phyloP scores from a whole-genome alignment of 2,113 vertebrate species.

The Pitta sordida region DNA sequence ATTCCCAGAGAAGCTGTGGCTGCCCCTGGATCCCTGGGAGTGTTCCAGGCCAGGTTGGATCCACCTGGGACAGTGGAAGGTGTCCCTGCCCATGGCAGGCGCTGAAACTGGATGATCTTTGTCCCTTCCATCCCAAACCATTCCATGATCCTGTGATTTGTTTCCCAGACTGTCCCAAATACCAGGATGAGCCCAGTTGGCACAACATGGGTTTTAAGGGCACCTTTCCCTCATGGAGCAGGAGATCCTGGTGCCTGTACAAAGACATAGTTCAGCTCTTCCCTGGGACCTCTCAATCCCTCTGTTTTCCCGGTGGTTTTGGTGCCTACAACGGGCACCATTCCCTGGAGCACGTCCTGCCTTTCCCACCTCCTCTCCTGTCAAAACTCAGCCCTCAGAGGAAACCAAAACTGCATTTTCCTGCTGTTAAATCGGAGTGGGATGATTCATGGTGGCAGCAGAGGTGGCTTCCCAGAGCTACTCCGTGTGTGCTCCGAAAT shows the following conservation, averaged over 20 bases:
- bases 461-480: background rate
- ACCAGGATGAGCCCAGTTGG: background rate
- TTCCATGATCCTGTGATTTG: background rate
- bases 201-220: background rate
- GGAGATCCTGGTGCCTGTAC: background rate
- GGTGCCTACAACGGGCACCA: too few relatives aligned
- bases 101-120: background rate
- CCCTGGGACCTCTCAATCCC: background rate
- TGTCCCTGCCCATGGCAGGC: background rate
- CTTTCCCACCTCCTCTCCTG: background rate
- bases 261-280: background rate
- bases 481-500: background rate
- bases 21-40: background rate
- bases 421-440: background rate
- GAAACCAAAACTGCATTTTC: background rate
- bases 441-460: background rate
- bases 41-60: background rate
- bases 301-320: background rate
- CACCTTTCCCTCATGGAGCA: background rate
- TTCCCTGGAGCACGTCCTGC: background rate
- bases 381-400: background rate
- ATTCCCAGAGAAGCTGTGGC: background rate
- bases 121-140: background rate
- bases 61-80: fast-evolving
- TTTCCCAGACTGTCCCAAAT: background rate